A percentile compares a stretch with the other conserved stretches of the same genome.
Conservation (phyloP, 1,140 invertebrate species). For the Tenebrio molitor region DNA sequence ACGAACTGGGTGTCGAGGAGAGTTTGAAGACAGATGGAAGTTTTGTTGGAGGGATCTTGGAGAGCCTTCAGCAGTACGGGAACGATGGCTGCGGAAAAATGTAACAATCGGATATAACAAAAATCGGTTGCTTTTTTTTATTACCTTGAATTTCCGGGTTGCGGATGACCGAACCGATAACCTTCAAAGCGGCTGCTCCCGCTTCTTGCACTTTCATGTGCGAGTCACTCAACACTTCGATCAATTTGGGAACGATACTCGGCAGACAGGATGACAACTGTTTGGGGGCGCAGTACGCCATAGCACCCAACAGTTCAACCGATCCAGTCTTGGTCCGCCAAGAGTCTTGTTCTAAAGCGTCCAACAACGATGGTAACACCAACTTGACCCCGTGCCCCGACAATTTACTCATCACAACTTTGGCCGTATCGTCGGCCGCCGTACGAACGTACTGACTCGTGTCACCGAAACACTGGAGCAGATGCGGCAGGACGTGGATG, state of each 20-base stretch:
- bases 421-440: constrained; percentile 95
- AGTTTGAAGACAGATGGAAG: constrained; percentile 90
- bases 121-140: not conserved
- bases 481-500: constrained; percentile 94
- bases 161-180: constrained; percentile 97
- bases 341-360: constrained; percentile 96
- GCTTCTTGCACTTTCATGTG: constrained; percentile 98
- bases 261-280: constrained; percentile 98
- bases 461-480: constrained; percentile 97
- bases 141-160: constrained; percentile 98
- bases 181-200: constrained; percentile 93
- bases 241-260: constrained; percentile 98
- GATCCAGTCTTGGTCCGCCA: constrained; percentile 99
- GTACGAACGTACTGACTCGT: constrained; percentile 90
- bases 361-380: constrained; percentile 90
- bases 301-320: constrained; percentile 95
- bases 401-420: constrained; percentile 96
- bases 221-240: constrained; percentile 97
- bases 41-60: constrained; percentile 97
- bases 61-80: constrained; percentile 92
- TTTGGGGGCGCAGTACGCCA: constrained; percentile 99
- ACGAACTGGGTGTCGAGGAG: constrained; percentile 98
- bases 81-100: constrained; percentile 80
- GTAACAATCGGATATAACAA: too few relatives aligned
- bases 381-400: constrained; percentile 98